Evolutionary conservation across 1,140 invertebrate species (phyloP), one percentile per base, ranked within the genome.

Genomic region (Copidosoma floridanum): DNA sequence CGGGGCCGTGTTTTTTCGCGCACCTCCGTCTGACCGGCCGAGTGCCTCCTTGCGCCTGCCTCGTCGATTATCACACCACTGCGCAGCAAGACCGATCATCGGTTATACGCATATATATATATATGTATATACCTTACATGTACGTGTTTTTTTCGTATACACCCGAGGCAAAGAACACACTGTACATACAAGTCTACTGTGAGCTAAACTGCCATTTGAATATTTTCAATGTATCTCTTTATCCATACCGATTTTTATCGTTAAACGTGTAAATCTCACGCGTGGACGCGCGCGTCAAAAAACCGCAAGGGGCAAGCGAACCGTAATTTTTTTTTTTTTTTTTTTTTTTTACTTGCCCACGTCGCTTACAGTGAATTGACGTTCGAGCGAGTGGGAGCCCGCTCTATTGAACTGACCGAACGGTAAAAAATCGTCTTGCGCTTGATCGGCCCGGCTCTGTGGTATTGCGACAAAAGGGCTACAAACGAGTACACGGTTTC

Each of bases 331-430:
- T n/a, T n/a, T n/a, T n/a, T n/a, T n/a, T n/a, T n/a, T n/a, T n/a
- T n/a, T n/a, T n/a, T n/a, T n/a, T n/a, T n/a, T n/a, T n/a, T n/a
- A n/a, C n/a, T n/a, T n/a, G n/a, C n/a, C n/a, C n/a, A n/a, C n/a
- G n/a, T n/a, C n/a, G n/a, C n/a, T n/a, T n/a, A n/a, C n/a, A n/a
- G n/a, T n/a, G n/a, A n/a, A n/a, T n/a, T n/a, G n/a, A n/a, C n/a
- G n/a, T n/a, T n/a, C 43, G 32, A 47, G 23, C 23, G 10, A 18
- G 16, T 27, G 50, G 16, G 50, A 16, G 44, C 46, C 44, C 35
- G n/a, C n/a, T n/a, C 26, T 58, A 51, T 58, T 58, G 57, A 52
- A 59, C 41, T 52, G 57, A n/a, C 21, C 57, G 57, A 59, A 59
- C 57, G 57, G 57, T 59, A 59, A 35, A 35, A n/a, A n/a, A n/a